Conservation (phyloP, 1,140 invertebrate genomes). For the Scaptomyza hsui region DNA sequence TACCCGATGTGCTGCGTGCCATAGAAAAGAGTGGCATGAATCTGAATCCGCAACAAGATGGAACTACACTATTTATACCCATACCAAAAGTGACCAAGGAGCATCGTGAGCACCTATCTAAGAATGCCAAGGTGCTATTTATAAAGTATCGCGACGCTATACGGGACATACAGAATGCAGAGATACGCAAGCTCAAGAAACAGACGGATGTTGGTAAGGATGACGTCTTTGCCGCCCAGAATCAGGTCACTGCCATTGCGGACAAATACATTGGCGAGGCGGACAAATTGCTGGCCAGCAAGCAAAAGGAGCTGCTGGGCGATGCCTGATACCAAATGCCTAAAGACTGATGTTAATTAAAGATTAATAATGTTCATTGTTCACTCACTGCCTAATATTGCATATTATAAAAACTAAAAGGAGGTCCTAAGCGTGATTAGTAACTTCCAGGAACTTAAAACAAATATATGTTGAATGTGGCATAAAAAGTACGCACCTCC, state of each 20-base stretch:
- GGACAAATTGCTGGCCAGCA: slow-evolving; percentile 88
- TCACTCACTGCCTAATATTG: slow-evolving; percentile 9
- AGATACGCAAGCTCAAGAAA: slow-evolving; percentile 89
- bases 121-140: slow-evolving; percentile 93
- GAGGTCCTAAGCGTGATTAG: too few species aligned
- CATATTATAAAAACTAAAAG: background rate
- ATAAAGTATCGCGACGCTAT: slow-evolving; percentile 91
- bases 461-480: background rate
- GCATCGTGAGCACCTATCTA: slow-evolving; percentile 93
- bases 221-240: slow-evolving; percentile 86
- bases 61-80: slow-evolving; percentile 93
- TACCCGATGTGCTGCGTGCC: slow-evolving; percentile 90
- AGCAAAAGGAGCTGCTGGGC: slow-evolving; percentile 90
- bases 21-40: slow-evolving; percentile 93
- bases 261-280: slow-evolving; percentile 88
- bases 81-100: slow-evolving; percentile 97
- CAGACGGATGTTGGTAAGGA: slow-evolving; percentile 89
- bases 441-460: too few species aligned
- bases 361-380: background rate
- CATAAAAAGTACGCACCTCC: slow-evolving; percentile 60
- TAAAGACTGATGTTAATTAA: slow-evolving; percentile 25
- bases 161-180: slow-evolving; percentile 91
- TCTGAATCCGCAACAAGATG: slow-evolving; percentile 97
- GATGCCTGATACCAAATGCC: slow-evolving; percentile 30
- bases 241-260: slow-evolving; percentile 88